Evolutionary conservation across 2,113 vertebrate species (phyloP), one percentile per base, ranked within the genome.

Genomic region (Zosterops lateralis): DNA sequence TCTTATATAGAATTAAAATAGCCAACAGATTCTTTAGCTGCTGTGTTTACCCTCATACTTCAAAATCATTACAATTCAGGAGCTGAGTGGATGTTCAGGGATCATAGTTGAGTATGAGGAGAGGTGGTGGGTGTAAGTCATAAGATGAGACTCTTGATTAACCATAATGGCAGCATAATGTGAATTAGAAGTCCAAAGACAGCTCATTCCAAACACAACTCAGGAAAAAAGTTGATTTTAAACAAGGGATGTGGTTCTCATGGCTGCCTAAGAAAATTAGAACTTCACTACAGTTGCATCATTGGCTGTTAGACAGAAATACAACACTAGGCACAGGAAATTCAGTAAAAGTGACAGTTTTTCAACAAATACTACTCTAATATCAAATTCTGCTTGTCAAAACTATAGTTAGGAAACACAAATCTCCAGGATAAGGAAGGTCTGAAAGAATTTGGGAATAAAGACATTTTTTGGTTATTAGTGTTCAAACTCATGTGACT

Each of bases 191-290:
- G 64, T 82, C 26, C 34, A 58, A 74, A 82, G 38, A 56, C 8
- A 47, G 10, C 4, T 83, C 18, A 16, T 79, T 92, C 45, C 38
- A 86, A 94, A 89, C 73, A 90, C 53, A 89, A 38, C 9, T 76
- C 70, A 94, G 70, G 28, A 53, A 73, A 96, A 96, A 90, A 54
- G 38, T 38, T 38, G 12, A 90, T 94, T 97, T 96, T 48, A 61
- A 84, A 81, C 34, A 78, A 74, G 17, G 15, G 21, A 66, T 80
- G 62, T 29, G 16, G 50, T 94, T 93, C 61, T 95, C 28, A 84
- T 42, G 68, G 61, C 54, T 95, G 6, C 1, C 83, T 94, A 90
- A 93, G 86, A 83, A 90, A 94, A 58, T 89, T 11, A 92, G 85
- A 95, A n/a, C 47, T 92, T 88, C 58, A 44, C 32, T 77, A 31